Base-by-base conservation (phyloP, 2,888 invertebrate species). In the Exephanes ischioxanthus region DNA sequence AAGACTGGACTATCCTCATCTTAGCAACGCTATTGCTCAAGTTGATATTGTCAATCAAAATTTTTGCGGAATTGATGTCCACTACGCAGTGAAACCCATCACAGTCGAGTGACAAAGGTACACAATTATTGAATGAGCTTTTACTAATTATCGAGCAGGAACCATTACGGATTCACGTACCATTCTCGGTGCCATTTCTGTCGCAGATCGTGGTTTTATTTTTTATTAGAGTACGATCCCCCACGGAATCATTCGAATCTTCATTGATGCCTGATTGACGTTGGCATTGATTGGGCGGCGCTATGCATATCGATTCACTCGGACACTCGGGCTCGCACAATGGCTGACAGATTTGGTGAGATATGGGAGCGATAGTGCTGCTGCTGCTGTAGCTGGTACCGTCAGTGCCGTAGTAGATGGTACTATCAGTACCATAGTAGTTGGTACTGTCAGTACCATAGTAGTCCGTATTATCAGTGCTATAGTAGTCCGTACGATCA, bases 311-410 rank as follows among this genome's bases (percentile, higher is more conserved):
- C 16, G 89, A 90, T 0, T 96, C 96, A 80, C 93, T 88, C 16
- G 95, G 95, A 71, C 96, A 96, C n/a, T 94, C 94, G 0, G 88
- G 84, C 33, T 82, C 88, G 5, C 90, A 94, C 7, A 90, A 91
- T 0, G 88, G 90, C 88, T 92, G 16, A 88, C 87, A 68, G 89
- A 91, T 78, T 84, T 90, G 67, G 11, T 63, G 37, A 33, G 11
- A 0, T 3, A 41, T 26, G 26, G 78, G 33, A 26, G 78, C 58
- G 30, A 72, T 73, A 1, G 26, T 11, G 1, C 1, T 58, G 30
- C 73, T 68, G 61, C 87, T 41, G 9, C 1, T 22, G 6, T 72
- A 1, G 26, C 14, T 26, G 11, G 26, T 55, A 22, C 37, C 22
- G 41, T 55, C 33, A 11, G 85, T 58, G 14, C 26, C 26, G 53